A percentile compares a stretch with the other conserved stretches of the same genome.
These are phyloP conservation scores for Rhea pennata DNA, from an alignment of 2,113 vertebrate species.

Conservation along the genomic window DNA sequence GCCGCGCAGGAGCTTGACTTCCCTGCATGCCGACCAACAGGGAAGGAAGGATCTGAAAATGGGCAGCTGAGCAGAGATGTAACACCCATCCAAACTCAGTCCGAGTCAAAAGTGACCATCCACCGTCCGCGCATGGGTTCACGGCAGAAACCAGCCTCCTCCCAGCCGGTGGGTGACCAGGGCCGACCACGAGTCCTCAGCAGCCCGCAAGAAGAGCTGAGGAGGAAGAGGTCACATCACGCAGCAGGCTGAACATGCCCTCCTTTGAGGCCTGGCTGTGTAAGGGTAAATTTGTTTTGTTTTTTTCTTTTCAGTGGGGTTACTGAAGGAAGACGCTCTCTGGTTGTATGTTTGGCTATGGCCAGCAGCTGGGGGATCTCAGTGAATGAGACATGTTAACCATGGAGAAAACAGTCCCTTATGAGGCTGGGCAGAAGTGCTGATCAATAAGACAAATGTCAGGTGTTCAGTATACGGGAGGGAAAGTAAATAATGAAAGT, in stretches of 20 bases:
- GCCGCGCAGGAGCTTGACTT: conserved; percentile 21
- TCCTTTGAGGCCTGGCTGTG: background rate
- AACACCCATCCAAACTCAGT: background rate
- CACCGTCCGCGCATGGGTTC: rapidly evolving
- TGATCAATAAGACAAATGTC: background rate
- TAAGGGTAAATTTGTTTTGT: background rate
- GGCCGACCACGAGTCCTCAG: background rate
- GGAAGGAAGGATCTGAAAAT: background rate
- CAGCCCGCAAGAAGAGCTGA: background rate
- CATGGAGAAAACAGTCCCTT: background rate
- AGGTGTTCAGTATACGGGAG: background rate
- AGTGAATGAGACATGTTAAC: background rate
- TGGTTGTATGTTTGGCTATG: background rate
- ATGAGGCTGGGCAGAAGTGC: background rate
- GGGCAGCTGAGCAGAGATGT: background rate
- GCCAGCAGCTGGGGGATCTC: background rate
- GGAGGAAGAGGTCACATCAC: background rate
- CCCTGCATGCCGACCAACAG: background rate
- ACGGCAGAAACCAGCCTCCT: background rate
- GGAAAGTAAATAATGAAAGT: background rate
- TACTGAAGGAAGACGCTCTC: background rate
- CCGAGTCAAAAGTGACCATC: background rate
- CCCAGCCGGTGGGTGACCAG: background rate
- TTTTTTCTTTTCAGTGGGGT: background rate
- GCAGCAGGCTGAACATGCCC: rapidly evolving